phyloP scores from a whole-genome alignment of 1,140 invertebrate species.

The Drosophila suzukii region DNA sequence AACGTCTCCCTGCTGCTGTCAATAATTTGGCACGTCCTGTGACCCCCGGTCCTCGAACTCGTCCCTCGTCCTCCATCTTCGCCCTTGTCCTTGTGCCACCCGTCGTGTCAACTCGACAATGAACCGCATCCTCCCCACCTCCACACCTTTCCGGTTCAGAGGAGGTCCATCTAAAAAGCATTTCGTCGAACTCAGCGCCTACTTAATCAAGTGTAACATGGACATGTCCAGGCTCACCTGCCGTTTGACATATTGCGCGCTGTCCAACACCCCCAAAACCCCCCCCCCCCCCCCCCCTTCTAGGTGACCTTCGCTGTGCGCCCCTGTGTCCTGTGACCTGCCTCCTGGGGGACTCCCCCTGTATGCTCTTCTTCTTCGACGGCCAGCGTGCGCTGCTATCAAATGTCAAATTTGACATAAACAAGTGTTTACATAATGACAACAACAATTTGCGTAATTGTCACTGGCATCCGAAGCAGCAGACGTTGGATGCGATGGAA shows the following conservation, averaged over 20 bases:
- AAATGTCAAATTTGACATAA: constrained; percentile 82
- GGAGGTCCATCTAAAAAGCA: constrained; percentile 69
- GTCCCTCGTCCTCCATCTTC: background rate
- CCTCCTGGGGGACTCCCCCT: background rate
- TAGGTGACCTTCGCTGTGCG: background rate
- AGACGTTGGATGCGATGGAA: constrained; percentile 5
- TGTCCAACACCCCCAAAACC: background rate
- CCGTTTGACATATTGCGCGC: constrained; percentile 60
- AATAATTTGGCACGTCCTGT: constrained; percentile 79
- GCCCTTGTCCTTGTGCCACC: background rate
- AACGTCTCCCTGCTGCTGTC: constrained; percentile 55
- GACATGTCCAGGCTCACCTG: constrained; percentile 68
- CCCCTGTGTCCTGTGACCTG: background rate
- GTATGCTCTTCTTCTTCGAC: background rate
- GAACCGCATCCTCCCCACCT: constrained; percentile 11
- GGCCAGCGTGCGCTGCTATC: constrained; percentile 50
- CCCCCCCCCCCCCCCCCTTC: background rate
- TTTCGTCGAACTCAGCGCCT: constrained; percentile 80
- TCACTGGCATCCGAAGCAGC: constrained; percentile 41
- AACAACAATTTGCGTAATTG: constrained; percentile 83
- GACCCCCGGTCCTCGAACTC: constrained; percentile 6
- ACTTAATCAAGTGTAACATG: constrained; percentile 80
- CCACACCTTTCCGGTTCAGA: constrained; percentile 32
- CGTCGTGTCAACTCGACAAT: constrained; percentile 35
- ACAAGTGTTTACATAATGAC: constrained; percentile 82